Percentiles rank a stretch among this genome's conserved stretches.
phyloP scores from a whole-genome alignment of 2,888 invertebrate genomes.

The Mythimna loreyi region DNA sequence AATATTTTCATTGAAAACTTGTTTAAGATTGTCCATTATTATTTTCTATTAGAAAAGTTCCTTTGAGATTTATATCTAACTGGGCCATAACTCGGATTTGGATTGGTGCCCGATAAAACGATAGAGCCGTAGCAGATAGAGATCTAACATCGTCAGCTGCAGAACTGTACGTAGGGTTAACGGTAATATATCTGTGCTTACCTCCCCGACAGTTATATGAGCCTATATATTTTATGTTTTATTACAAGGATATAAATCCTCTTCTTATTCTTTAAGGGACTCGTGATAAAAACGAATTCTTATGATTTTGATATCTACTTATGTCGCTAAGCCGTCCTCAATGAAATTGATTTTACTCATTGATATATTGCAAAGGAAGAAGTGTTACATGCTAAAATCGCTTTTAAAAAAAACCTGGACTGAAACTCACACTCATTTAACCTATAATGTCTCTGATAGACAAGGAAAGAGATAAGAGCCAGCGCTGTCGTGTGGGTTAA shows the following conservation, averaged over 20 bases:
- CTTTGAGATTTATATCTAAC: slow-evolving; percentile 22
- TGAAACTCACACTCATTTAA: too few species aligned
- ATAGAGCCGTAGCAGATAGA: slow-evolving; percentile 28
- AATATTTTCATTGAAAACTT: too few species aligned
- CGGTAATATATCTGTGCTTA: slow-evolving; percentile 40
- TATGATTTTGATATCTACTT: neutral
- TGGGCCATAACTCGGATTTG: slow-evolving; percentile 32
- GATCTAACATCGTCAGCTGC: slow-evolving; percentile 37
- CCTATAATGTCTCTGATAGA: too few species aligned
- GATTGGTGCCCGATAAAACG: slow-evolving; percentile 42
- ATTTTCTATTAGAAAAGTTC: slow-evolving; percentile 16
- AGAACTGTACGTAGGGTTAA: slow-evolving; percentile 13
- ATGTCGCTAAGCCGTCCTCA: too few species aligned
- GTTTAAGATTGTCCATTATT: too few species aligned
- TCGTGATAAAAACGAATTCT: slow-evolving; percentile 4
- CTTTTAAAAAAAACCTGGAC: too few species aligned
- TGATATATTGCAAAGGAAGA: too few species aligned
- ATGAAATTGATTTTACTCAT: too few species aligned
- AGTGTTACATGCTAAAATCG: too few species aligned
- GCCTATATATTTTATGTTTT: slow-evolving; percentile 47
- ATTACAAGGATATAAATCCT: slow-evolving; percentile 22
- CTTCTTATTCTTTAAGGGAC: slow-evolving; percentile 3
- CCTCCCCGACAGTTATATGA: neutral
- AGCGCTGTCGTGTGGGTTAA: too few species aligned
- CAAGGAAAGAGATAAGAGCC: too few species aligned